phyloP scores from a whole-genome alignment of 2,797 vertebrate species.

The Chaetodon trifasciatus region DNA sequence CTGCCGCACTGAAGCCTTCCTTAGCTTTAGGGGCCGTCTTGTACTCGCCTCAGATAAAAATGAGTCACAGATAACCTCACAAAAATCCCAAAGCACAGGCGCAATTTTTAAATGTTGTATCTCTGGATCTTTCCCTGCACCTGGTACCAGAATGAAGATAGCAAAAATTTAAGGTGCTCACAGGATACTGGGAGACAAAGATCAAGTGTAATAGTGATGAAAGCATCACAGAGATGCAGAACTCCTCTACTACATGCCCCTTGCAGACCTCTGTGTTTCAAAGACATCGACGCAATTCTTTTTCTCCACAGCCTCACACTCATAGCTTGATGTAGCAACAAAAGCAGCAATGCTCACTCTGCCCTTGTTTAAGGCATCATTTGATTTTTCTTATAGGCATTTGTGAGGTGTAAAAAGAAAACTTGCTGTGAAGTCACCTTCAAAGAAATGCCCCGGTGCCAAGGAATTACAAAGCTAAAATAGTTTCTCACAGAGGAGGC shows the following conservation, averaged over 20 bases:
- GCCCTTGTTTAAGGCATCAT: constrained; percentile 75
- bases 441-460: constrained; percentile 83
- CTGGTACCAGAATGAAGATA: not conserved
- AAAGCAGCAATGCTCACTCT: constrained; percentile 54
- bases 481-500: constrained; percentile 84
- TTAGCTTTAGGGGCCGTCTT: not conserved
- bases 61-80: not conserved
- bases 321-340: constrained; percentile 58
- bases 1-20: not conserved
- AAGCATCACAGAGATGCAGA: constrained; percentile 43
- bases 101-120: not conserved
- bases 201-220: constrained; percentile 55
- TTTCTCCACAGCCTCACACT: constrained; percentile 47
- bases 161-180: constrained; percentile 35
- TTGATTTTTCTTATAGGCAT: constrained; percentile 79
- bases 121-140: not conserved
- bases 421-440: constrained; percentile 87
- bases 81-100: constrained; percentile 2
- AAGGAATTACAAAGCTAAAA: constrained; percentile 86
- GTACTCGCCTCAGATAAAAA: constrained; percentile 2
- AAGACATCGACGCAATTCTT: constrained; percentile 52
- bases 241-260: constrained; percentile 29
- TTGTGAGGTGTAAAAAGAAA: constrained; percentile 76
- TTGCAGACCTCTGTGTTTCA: constrained; percentile 52
- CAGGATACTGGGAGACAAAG: constrained; percentile 43